Base-by-base conservation (phyloP, 2,888 invertebrate species). In the Heliconius charithonia region DNA sequence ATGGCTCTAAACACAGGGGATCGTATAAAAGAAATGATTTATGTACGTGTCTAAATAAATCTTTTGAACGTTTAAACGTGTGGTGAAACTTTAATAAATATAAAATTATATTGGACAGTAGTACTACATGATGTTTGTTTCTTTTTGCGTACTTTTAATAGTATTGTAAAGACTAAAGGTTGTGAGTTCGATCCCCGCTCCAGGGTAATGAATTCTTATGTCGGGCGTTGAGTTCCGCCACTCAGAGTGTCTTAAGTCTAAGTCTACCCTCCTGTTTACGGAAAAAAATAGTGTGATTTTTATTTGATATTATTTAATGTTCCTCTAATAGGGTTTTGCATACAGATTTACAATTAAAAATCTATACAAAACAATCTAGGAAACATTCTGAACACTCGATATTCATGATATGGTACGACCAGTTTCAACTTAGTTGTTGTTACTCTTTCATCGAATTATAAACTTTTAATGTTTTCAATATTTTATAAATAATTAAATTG, bases 1-100 rank as follows among this genome's bases (percentile, higher is more conserved):
- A 90, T 87, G 82, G 84, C 83, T 81, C 84, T 87, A 86, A 89
- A 91, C 89, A 90, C 89, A 88, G 86, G 92, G 89, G 89, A 84
- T 84, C 81, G 84, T 85, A 93, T 92, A 91, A 93, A 92, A 90
- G 89, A 86, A 86, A 92, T 92, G 92, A 94, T 94, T 91, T 93
- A 93, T 93, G 82, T 85, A 85, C 82, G 85, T 90, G 91, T 91
- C 90, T 16, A 79, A 81, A 79, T 79, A 79, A 80, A 45, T 29
- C 41, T 59, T 65, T 72, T 27, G 59, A 51, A 41, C 19, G 41
- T 51, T 59, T 10, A 45, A 72, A 59, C 37, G 29, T 76, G 66
- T 45, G 9, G 59, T 74, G 37, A 41, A 63, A 45, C 27, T 62
- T 62, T 22, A 63, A 22, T 45, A 27, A n/a, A 72, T 71, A 56